Conservation (phyloP, 2,888 invertebrate genomes). For the Drosophila prolongata region DNA sequence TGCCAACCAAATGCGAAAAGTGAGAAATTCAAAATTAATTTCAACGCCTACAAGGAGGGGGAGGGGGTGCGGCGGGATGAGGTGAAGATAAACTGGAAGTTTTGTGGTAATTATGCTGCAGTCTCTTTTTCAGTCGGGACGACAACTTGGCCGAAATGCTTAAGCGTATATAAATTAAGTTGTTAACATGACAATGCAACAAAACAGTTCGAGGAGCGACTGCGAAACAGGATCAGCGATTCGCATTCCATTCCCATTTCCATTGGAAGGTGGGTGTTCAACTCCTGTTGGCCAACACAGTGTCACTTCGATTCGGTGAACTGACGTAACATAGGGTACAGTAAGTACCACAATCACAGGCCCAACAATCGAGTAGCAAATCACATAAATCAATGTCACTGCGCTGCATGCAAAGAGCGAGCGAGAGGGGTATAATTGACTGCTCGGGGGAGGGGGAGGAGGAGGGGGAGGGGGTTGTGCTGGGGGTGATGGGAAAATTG, state of each 20-base stretch:
- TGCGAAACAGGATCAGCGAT: constrained; percentile 26
- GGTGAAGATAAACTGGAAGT: constrained; percentile 33
- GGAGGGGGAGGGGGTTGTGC: background rate
- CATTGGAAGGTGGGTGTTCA: constrained; percentile 20
- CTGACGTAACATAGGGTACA: constrained; percentile 37
- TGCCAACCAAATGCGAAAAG: constrained; percentile 60
- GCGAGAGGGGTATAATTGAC: constrained; percentile 21
- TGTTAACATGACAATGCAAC: constrained; percentile 83
- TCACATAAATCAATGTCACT: constrained; percentile 62
- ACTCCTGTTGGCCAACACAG: constrained; percentile 27
- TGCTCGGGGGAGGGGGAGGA: background rate
- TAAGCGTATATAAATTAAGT: constrained; percentile 82
- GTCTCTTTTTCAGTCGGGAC: constrained; percentile 18
- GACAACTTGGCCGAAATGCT: constrained; percentile 39
- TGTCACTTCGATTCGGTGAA: constrained; percentile 17
- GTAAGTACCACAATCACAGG: constrained; percentile 30
- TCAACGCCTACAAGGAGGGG: constrained; percentile 80
- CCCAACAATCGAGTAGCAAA: constrained; percentile 35
- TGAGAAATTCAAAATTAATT: constrained; percentile 82
- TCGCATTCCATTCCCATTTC: constrained; percentile 52
- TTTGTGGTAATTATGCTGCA: constrained; percentile 62
- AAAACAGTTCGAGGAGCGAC: constrained; percentile 61
- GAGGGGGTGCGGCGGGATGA: constrained; percentile 8
- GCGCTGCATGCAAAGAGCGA: constrained; percentile 20
- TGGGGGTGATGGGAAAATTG: constrained; percentile 54